A percentile compares a stretch with the other conserved stretches of the same genome.
Evolutionary conservation across 2,797 vertebrate genomes (phyloP).

Genomic region (Pachyuromys duprasi): DNA sequence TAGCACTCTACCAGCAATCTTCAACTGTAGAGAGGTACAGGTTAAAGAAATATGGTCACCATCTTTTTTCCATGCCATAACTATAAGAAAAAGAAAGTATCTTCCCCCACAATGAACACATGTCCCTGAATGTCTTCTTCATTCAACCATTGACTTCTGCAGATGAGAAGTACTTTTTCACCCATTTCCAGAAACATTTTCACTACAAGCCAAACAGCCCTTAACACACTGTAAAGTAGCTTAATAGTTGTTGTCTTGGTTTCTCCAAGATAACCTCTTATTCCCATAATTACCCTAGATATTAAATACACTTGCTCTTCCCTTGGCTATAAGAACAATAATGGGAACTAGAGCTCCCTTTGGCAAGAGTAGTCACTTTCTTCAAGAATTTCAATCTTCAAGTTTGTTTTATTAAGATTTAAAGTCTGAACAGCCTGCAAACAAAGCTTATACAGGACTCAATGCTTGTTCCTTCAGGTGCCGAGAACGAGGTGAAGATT

Average conservation of each 20-base stretch:
- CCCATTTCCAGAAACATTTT: not conserved
- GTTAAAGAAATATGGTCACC: not conserved
- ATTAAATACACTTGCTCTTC: not conserved
- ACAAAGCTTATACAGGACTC: not conserved
- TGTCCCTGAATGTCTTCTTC: not conserved
- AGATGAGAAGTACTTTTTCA: not conserved
- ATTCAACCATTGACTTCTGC: not conserved
- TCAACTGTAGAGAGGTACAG: not conserved
- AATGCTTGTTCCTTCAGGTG: not conserved
- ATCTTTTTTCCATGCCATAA: not conserved
- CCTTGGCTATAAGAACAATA: not conserved
- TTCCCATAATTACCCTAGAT: not conserved
- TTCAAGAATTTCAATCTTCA: not conserved
- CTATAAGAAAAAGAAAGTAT: not conserved
- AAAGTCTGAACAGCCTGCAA: not conserved
- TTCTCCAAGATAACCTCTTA: not conserved
- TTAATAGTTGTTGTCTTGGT: not conserved
- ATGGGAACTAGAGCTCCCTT: not conserved
- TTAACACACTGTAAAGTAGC: not conserved
- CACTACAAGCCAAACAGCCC: not conserved
- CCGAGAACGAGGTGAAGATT: not conserved
- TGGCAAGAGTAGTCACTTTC: not conserved
- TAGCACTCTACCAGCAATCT: not conserved
- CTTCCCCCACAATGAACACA: not conserved
- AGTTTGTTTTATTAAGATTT: not conserved